Conservation (phyloP, 1,140 invertebrate genomes). For the Drosophila ananassae region DNA sequence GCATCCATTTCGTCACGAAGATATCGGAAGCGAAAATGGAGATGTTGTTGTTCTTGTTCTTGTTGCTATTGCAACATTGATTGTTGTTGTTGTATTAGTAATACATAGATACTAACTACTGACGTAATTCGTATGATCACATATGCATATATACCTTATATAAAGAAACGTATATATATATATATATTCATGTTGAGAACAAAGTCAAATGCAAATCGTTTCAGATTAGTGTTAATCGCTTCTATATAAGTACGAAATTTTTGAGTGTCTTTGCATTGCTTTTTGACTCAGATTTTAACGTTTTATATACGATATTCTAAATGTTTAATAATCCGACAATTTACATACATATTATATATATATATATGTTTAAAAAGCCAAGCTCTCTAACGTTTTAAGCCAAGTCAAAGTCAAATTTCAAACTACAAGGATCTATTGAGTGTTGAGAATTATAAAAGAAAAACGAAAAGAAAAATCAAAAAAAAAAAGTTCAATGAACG, state of each 20-base stretch:
- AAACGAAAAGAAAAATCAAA: constrained; percentile 13
- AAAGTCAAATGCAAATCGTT: constrained; percentile 54
- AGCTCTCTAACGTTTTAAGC: constrained; percentile 65
- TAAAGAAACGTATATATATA: constrained; percentile 18
- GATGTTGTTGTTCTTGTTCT: constrained; percentile 56
- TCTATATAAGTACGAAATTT: constrained; percentile 37
- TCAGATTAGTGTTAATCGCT: constrained; percentile 51
- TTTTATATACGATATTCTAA: constrained; percentile 65
- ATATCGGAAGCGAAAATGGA: neutral
- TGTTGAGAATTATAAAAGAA: constrained; percentile 49
- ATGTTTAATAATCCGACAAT: constrained; percentile 31
- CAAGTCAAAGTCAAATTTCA: constrained; percentile 57
- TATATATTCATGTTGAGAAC: constrained; percentile 45
- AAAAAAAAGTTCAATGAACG: constrained; percentile 54
- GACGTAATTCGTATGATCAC: constrained; percentile 35
- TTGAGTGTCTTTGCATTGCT: constrained; percentile 63
- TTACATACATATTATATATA: constrained; percentile 24
- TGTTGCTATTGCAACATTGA: constrained; percentile 58
- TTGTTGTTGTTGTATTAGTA: constrained; percentile 64
- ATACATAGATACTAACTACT: constrained; percentile 37
- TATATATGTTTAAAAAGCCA: constrained; percentile 38
- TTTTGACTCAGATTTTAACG: constrained; percentile 69
- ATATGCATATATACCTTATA: constrained; percentile 35
- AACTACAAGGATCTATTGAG: constrained; percentile 46
- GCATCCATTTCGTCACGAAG: constrained; percentile 10